Conservation (phyloP, 2,888 invertebrate genomes). For the Meteorus colon region DNA sequence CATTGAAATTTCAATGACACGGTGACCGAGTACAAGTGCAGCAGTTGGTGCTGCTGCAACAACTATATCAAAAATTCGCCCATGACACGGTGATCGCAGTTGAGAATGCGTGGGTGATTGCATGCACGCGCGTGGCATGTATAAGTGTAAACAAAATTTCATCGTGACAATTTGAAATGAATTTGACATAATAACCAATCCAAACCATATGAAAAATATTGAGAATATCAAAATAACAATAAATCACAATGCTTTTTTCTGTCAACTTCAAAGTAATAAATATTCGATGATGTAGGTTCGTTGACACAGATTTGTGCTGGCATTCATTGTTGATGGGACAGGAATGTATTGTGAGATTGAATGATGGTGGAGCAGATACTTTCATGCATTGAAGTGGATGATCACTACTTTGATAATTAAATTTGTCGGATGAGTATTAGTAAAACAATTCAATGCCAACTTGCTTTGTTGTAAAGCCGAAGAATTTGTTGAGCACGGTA, state of each 20-base stretch:
- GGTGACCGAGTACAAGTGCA: slow-evolving; percentile 25
- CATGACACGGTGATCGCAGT: slow-evolving; percentile 47
- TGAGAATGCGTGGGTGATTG: slow-evolving; percentile 44
- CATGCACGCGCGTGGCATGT: slow-evolving; percentile 40
- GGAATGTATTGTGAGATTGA: background rate
- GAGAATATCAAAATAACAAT: background rate
- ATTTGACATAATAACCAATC: background rate
- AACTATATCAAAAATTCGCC: slow-evolving; percentile 48
- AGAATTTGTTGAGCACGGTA: background rate
- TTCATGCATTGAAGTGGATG: background rate
- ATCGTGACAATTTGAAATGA: background rate
- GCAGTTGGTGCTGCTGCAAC: background rate
- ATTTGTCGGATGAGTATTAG: background rate
- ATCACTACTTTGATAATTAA: background rate
- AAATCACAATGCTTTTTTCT: background rate
- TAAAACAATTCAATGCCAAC: background rate
- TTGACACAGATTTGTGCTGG: background rate
- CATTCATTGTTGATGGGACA: background rate
- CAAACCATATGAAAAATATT: background rate
- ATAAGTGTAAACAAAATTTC: slow-evolving; percentile 37
- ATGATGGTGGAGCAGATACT: too few relatives aligned
- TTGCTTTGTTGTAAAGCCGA: background rate
- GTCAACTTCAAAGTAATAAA: background rate
- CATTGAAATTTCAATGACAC: slow-evolving; percentile 28
- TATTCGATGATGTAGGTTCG: background rate